These are phyloP conservation scores for Agriopis aurantiaria DNA, from an alignment of 2,888 invertebrate genomes.

Conservation along the genomic window DNA sequence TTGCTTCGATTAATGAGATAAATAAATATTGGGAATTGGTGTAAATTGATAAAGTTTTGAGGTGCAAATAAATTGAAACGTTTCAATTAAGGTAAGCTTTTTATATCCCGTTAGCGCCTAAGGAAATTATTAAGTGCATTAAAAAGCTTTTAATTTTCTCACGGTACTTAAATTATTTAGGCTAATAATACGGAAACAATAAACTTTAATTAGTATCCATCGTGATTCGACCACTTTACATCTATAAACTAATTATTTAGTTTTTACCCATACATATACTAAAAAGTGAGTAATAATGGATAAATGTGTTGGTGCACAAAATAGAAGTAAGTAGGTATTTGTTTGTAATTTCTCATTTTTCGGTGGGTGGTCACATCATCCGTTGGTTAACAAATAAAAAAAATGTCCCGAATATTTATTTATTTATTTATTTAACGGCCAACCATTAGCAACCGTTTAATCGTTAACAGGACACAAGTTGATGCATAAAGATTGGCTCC, in stretches of 20 bases:
- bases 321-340: background rate
- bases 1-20: background rate
- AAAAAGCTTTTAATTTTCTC: conserved; percentile 6
- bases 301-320: too few relatives aligned
- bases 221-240: background rate
- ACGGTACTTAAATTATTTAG: conserved; percentile 8
- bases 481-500: conserved; percentile 64
- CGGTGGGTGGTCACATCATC: conserved; percentile 17
- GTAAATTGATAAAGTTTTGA: conserved; percentile 18
- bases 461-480: conserved; percentile 72
- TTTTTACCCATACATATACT: background rate
- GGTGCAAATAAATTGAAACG: conserved; percentile 6
- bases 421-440: too few relatives aligned
- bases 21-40: conserved; percentile 14
- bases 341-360: background rate
- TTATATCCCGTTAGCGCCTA: conserved; percentile 8
- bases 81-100: conserved; percentile 15
- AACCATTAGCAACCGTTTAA: conserved; percentile 70
- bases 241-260: too few relatives aligned
- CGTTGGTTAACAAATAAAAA: conserved; percentile 56
- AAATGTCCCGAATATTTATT: too few relatives aligned
- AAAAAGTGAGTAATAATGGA: background rate
- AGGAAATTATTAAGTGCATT: conserved; percentile 6
- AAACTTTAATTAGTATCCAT: conserved; percentile 64
- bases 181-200: conserved; percentile 49